phyloP scores from a whole-genome alignment of 1,140 invertebrate species.

The Panagrolaimus sp. region DNA sequence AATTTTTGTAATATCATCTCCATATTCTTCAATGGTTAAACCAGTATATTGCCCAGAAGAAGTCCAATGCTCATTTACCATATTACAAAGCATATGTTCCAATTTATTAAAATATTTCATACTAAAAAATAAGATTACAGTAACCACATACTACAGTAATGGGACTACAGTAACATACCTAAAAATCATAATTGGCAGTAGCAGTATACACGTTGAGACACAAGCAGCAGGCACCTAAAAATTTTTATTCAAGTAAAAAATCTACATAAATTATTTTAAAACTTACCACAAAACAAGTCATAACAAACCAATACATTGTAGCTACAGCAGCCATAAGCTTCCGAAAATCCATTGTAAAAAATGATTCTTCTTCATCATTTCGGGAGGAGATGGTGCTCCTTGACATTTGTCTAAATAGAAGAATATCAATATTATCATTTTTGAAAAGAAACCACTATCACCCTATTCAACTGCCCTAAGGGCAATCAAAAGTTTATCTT shows the following conservation, averaged over 20 bases:
- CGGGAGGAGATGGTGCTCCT: background rate
- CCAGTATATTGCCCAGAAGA: conserved; percentile 46
- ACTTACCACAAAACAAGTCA: conserved; percentile 53
- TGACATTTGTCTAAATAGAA: no score
- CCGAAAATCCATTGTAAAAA: conserved; percentile 31
- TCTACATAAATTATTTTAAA: no score
- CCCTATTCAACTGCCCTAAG: no score
- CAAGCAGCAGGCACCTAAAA: conserved; percentile 50
- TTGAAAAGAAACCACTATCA: no score
- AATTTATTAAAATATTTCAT: conserved; percentile 46
- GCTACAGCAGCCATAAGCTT: conserved; percentile 36
- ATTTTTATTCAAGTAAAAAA: no score
- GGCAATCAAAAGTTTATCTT: no score
- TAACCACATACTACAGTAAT: conserved; percentile 17
- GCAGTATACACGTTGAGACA: conserved; percentile 38
- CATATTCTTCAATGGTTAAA: conserved; percentile 54
- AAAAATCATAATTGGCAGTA: conserved; percentile 44
- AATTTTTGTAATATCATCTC: conserved; percentile 43
- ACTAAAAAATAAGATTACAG: conserved; percentile 32
- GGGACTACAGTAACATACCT: conserved; percentile 27
- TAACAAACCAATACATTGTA: conserved; percentile 53
- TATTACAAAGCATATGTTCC: conserved; percentile 46
- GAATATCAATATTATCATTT: no score
- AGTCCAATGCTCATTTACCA: conserved; percentile 56
- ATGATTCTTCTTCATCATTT: background rate